These are phyloP conservation scores for Perodicticus potto DNA, from an alignment of 2,797 vertebrate species.

Conservation along the genomic window DNA sequence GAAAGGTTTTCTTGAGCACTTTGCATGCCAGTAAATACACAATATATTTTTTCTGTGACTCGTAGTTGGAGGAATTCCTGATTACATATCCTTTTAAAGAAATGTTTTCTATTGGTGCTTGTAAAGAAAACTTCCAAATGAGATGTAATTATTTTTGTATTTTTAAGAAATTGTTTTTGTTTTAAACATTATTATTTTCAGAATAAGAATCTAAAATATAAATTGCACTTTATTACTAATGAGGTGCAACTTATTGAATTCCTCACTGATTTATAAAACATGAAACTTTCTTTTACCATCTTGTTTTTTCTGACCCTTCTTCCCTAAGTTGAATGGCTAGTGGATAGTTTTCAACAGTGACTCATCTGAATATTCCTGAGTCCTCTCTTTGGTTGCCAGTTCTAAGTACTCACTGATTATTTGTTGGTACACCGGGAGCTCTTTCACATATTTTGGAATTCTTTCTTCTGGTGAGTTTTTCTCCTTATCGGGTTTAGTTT, in stretches of 20 bases:
- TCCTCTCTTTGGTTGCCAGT: conserved; percentile 22
- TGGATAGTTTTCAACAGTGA: neutral
- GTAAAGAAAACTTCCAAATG: conserved; percentile 34
- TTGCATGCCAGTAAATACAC: neutral
- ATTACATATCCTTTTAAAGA: neutral
- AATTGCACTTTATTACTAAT: neutral
- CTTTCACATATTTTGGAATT: neutral
- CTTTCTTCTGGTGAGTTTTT: conserved; percentile 6
- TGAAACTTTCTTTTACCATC: neutral
- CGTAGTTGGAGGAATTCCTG: neutral
- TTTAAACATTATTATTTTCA: conserved; percentile 51
- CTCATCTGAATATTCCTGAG: neutral
- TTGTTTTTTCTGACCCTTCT: neutral
- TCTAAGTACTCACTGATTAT: neutral
- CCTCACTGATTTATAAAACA: neutral
- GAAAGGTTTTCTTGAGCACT: neutral
- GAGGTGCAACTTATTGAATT: neutral
- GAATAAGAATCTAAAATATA: neutral
- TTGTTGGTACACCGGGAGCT: conserved; percentile 36
- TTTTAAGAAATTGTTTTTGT: conserved; percentile 24
- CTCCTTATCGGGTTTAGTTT: conserved; percentile 22
- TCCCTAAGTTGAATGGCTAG: neutral
- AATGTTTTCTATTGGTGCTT: neutral
- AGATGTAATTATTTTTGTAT: conserved; percentile 8
- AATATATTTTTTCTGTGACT: neutral